phyloP scores from a whole-genome alignment of 2,113 vertebrate genomes.

The Melospiza georgiana region DNA sequence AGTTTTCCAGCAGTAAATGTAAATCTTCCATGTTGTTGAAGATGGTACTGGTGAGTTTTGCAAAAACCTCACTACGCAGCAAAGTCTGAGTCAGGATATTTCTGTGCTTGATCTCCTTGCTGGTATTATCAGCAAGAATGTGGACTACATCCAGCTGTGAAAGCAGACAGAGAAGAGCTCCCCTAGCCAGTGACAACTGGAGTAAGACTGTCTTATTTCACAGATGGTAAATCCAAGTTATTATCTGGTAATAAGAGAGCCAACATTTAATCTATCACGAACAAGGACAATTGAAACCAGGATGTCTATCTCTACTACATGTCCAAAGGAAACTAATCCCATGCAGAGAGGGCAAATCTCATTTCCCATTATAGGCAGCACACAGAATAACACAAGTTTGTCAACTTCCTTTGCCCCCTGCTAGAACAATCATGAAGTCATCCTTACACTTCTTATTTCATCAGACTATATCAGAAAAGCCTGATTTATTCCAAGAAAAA shows the following conservation, averaged over 20 bases:
- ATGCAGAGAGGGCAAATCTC: background rate
- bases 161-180: background rate
- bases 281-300: background rate
- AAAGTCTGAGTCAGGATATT: background rate
- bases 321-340: background rate
- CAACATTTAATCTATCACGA: background rate
- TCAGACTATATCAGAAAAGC: background rate
- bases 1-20: background rate
- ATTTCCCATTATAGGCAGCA: background rate
- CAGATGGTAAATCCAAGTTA: background rate
- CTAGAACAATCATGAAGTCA: background rate
- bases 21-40: background rate
- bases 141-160: background rate
- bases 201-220: constrained; percentile 3
- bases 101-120: background rate
- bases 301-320: fast-evolving
- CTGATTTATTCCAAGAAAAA: background rate
- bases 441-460: background rate
- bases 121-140: background rate
- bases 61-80: background rate
- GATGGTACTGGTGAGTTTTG: background rate
- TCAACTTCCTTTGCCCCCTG: background rate
- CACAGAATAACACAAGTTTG: background rate
- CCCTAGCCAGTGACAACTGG: background rate
- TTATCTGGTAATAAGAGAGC: background rate